phyloP scores from a whole-genome alignment of 2,797 vertebrate genomes.

The Spea hammondii region DNA sequence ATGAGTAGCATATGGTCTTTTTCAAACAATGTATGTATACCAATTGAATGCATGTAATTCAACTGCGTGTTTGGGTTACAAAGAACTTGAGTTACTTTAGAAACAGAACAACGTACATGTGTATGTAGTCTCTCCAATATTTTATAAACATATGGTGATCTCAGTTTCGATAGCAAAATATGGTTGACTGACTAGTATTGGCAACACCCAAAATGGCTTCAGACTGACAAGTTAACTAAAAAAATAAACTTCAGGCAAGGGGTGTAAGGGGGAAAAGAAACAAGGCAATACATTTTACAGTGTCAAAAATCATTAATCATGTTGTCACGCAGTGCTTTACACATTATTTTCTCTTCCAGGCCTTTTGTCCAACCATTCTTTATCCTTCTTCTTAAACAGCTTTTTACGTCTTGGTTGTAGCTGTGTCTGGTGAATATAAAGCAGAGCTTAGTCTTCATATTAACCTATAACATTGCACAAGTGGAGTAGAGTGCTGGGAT shows the following conservation, averaged over 20 bases:
- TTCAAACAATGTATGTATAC: constrained; percentile 36
- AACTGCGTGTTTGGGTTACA: constrained; percentile 41
- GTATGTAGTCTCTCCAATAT: constrained; percentile 40
- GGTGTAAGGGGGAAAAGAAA: constrained; percentile 51
- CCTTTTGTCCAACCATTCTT: constrained; percentile 65
- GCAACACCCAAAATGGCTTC: constrained; percentile 39
- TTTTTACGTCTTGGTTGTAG: constrained; percentile 70
- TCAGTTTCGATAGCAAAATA: constrained; percentile 29
- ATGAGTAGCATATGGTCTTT: constrained; percentile 46
- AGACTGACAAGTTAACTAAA: constrained; percentile 50
- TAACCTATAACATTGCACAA: constrained; percentile 61
- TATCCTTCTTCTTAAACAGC: constrained; percentile 62
- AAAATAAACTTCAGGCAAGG: constrained; percentile 52
- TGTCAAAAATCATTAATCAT: constrained; percentile 76
- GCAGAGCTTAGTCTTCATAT: constrained; percentile 68
- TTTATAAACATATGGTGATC: constrained; percentile 44
- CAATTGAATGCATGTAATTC: constrained; percentile 19
- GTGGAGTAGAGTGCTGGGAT: constrained; percentile 62
- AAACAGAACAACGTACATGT: constrained; percentile 47
- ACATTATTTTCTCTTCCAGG: constrained; percentile 62
- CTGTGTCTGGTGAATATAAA: constrained; percentile 79
- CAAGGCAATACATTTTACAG: constrained; percentile 64
- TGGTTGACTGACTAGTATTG: constrained; percentile 38
- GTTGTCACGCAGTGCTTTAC: constrained; percentile 62
- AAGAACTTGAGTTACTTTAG: constrained; percentile 46